Evolutionary conservation across 2,888 invertebrate species (phyloP), one percentile per base, ranked within the genome.

Genomic region (Oxyscelio sp.): DNA sequence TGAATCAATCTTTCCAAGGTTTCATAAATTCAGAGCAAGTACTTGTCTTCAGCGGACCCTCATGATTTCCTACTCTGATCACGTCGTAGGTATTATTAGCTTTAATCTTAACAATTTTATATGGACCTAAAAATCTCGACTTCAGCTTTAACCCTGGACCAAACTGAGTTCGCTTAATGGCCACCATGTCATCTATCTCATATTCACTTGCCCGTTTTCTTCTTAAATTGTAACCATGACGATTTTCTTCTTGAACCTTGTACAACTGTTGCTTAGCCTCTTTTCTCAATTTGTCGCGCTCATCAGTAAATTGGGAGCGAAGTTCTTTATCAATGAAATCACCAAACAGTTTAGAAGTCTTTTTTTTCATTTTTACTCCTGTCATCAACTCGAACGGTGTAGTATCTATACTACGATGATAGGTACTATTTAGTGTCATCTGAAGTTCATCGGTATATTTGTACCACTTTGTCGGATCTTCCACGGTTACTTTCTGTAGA

Each of bases 151-250:
- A 11, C 2, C 34, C 34, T 34, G 34, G 34, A 34, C 34, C 34
- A 9, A 34, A 34, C 9, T 34, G 9, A 9, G 34, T 34, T 34
- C 9, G 34, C 34, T 34, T 34, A 9, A 34, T 92, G 8, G 91
- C 91, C 1, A 93, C 91, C 38, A 89, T 34, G 45, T 90, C 86
- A 21, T 71, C 87, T 15, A 79, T 63, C 15, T 83, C 31, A 77
- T 89, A 90, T 65, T 78, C 58, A 0, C 17, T 58, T 8, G 85
- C 78, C 1, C 19, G 22, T 15, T 66, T 59, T 45, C 84, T 24
- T 21, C 56, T 43, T 5, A 40, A 31, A 40, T 87, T 80, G 24
- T 71, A 87, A 0, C n/a, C 75, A 21, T 54, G 45, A 8, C 70
- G 13, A 34, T 86, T 87, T 77, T 87, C 87, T 8, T 71, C 61